Conservation (phyloP, 2,888 invertebrate genomes). For the Lepidocyrtinus sp. region DNA sequence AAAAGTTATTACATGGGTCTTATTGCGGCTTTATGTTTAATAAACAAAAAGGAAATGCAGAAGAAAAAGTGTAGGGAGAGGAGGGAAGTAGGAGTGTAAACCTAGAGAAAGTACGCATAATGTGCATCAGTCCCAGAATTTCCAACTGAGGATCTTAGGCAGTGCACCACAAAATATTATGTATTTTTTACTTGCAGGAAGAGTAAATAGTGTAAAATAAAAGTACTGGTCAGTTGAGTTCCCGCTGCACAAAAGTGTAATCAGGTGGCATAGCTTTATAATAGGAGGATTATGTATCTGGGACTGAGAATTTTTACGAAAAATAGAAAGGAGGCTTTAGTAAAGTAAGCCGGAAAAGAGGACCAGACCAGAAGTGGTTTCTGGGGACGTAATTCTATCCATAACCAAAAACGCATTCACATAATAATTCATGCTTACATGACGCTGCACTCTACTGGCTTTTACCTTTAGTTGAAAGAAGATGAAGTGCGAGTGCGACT, state of each 20-base stretch:
- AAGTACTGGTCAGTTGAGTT: constrained; percentile 16
- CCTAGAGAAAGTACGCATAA: constrained; percentile 22
- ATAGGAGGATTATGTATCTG: constrained; percentile 15
- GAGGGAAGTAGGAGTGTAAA: constrained; percentile 27
- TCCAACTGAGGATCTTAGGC: background rate
- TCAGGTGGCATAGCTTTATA: constrained; percentile 7
- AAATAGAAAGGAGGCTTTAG: constrained; percentile 24
- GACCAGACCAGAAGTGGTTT: constrained; percentile 18
- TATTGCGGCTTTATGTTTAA: constrained; percentile 40
- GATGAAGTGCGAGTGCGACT: background rate
- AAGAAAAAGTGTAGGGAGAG: constrained; percentile 19
- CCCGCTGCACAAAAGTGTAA: constrained; percentile 4
- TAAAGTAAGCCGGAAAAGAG: constrained; percentile 17
- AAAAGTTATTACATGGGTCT: constrained; percentile 33
- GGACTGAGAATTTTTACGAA: constrained; percentile 9
- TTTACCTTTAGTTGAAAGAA: background rate
- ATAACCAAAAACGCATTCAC: background rate
- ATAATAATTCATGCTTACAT: background rate
- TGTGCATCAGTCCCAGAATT: constrained; percentile 7
- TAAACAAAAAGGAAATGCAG: constrained; percentile 30
- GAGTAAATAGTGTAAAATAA: background rate
- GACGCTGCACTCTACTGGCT: background rate
- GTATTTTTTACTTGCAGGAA: background rate
- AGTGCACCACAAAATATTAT: background rate
- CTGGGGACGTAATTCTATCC: constrained; percentile 2